phyloP scores from a whole-genome alignment of 1,140 invertebrate species.

The Lasioglossum baleicum region DNA sequence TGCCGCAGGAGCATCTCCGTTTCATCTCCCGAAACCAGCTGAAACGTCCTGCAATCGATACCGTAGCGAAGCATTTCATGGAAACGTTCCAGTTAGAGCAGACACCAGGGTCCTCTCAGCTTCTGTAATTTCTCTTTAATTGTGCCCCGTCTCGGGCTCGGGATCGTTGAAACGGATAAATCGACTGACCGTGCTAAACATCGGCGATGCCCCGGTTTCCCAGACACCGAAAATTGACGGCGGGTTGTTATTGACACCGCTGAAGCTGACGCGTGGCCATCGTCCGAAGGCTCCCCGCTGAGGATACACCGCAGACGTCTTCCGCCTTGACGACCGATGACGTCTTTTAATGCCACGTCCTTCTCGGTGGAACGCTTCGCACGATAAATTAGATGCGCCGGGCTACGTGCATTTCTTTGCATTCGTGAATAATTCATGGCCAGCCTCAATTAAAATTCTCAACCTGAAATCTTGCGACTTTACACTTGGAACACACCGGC shows the following conservation, averaged over 20 bases:
- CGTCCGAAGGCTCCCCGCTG: not conserved
- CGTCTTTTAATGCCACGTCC: not conserved
- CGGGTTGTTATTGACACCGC: constrained; percentile 15
- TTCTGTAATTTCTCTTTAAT: constrained; percentile 35
- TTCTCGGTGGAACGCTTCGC: not conserved
- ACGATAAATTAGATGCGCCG: not conserved
- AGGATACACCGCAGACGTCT: not conserved
- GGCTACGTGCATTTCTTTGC: not conserved
- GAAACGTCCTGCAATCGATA: constrained; percentile 32
- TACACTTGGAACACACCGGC: not conserved
- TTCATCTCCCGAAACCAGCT: constrained; percentile 8
- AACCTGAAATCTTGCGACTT: not conserved
- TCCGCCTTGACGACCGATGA: not conserved
- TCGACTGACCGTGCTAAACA: constrained; percentile 1
- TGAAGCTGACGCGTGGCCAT: not conserved
- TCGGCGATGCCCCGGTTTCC: not conserved
- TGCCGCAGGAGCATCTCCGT: not conserved
- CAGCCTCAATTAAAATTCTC: not conserved
- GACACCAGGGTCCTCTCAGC: not conserved
- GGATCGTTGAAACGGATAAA: constrained; percentile 1
- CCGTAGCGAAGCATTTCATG: constrained; percentile 10
- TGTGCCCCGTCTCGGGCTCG: not conserved
- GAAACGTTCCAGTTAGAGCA: not conserved
- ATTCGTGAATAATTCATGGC: not conserved
- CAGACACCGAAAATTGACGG: constrained; percentile 6